Evolutionary conservation across 2,888 invertebrate species (phyloP), one percentile per base, ranked within the genome.

Genomic region (Ophion costatus): DNA sequence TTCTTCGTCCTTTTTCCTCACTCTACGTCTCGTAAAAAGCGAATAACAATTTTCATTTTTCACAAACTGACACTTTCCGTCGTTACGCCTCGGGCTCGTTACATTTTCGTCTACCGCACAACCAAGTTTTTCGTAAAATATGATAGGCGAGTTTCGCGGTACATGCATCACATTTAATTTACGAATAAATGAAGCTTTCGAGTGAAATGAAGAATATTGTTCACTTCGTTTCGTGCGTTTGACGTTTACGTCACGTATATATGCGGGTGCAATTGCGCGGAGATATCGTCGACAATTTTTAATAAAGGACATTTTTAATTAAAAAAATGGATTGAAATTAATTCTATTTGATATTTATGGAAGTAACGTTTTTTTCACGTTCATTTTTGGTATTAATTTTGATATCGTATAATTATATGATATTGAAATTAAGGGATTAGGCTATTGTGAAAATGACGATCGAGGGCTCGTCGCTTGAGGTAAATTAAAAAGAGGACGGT

Each of bases 41-140:
- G 33, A 83, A 75, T 83, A 79, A 70, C 64, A 69, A 75, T 80
- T 75, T 76, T 75, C 79, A 79, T 83, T 79, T 71, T 79, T 83
- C 75, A 74, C 69, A 70, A 80, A 45, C 70, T 66, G 20, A 70
- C 51, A 33, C 61, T 45, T 64, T 59, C 57, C 22, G 1, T 22
- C 42, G 7, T 22, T 63, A 29, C 42, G n/a, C 14, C 22, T 20
- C 33, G 20, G 11, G 29, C 33, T 38, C 57, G 22, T 29, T 76
- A 22, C 29, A 57, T 67, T 76, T 76, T 67, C 33, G n/a, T n/a
- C 7, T n/a, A 0, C 0, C 29, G 0, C 10, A 45, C 11, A 20
- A 57, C 1, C 17, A 17, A 57, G 38, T 10, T 57, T 66, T 51
- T n/a, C 17, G 29, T 22, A 63, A 51, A 75, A 75, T 64, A 61